Conservation (phyloP, 2,113 vertebrate genomes). For the Balaeniceps rex region DNA sequence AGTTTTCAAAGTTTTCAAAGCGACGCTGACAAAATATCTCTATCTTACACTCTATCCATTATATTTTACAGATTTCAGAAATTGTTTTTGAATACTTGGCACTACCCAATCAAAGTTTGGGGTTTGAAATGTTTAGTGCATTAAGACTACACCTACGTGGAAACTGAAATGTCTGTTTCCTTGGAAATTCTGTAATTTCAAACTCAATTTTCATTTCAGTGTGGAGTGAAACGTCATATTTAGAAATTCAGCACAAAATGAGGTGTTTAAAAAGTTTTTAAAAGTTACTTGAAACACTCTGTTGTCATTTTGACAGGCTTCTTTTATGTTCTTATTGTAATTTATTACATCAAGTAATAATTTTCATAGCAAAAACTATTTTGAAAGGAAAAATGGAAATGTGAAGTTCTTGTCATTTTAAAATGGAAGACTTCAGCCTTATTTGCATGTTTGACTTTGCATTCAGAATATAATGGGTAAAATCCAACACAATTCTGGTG, state of each 20-base stretch:
- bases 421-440: background rate
- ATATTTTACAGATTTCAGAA: background rate
- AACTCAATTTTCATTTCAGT: background rate
- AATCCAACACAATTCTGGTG: background rate
- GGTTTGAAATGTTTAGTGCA: background rate
- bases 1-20: background rate
- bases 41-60: background rate
- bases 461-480: background rate
- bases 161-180: background rate
- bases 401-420: background rate
- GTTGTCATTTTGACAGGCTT: slow-evolving; percentile 37
- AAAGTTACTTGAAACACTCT: background rate
- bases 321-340: background rate
- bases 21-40: background rate
- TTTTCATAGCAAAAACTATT: background rate
- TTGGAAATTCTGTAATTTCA: slow-evolving; percentile 10
- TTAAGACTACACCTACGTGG: background rate
- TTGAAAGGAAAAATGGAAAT: slow-evolving; percentile 17
- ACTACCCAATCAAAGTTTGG: background rate
- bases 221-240: background rate
- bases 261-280: background rate
- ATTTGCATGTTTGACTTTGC: slow-evolving; percentile 15
- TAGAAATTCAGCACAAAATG: background rate
- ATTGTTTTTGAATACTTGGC: background rate
- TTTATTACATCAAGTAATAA: background rate